These are phyloP conservation scores for Athene cunicularia DNA, from an alignment of 2,113 vertebrate genomes.

Conservation along the genomic window DNA sequence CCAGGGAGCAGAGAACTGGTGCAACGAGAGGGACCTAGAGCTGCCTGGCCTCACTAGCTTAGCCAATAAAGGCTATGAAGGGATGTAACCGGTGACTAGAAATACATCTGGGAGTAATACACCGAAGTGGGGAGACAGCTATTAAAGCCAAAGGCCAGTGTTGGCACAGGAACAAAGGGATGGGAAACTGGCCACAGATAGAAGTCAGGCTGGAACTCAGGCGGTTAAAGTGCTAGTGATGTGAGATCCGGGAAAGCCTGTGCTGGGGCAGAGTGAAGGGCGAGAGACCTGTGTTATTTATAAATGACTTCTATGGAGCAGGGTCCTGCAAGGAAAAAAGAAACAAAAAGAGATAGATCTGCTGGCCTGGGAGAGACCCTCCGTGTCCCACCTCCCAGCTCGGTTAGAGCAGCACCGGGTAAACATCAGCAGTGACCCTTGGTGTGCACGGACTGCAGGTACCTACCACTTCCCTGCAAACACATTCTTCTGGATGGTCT, in stretches of 20 bases:
- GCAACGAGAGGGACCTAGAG: neutral
- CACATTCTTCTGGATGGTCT: neutral
- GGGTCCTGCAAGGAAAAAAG: neutral
- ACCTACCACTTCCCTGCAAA: neutral
- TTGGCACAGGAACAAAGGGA: conserved; percentile 20
- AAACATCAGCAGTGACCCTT: neutral
- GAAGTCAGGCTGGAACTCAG: neutral
- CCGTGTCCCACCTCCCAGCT: neutral
- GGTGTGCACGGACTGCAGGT: neutral
- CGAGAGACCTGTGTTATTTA: neutral
- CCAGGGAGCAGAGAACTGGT: neutral
- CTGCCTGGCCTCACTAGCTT: neutral
- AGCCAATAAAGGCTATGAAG: neutral
- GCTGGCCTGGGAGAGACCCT: neutral
- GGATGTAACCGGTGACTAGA: neutral
- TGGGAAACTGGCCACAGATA: neutral
- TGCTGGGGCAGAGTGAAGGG: neutral
- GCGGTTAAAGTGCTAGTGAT: neutral
- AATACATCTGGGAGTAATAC: conserved; percentile 27
- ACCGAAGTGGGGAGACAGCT: neutral
- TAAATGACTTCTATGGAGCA: neutral
- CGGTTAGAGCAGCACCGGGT: neutral
- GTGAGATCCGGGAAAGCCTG: neutral
- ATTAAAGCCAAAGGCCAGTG: conserved; percentile 1
- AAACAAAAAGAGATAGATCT: too few relatives aligned